Percentiles rank a stretch among this genome's conserved stretches.
These are phyloP conservation scores for Hypomesus transpacificus DNA, from an alignment of 2,113 vertebrate genomes.

Conservation along the genomic window DNA sequence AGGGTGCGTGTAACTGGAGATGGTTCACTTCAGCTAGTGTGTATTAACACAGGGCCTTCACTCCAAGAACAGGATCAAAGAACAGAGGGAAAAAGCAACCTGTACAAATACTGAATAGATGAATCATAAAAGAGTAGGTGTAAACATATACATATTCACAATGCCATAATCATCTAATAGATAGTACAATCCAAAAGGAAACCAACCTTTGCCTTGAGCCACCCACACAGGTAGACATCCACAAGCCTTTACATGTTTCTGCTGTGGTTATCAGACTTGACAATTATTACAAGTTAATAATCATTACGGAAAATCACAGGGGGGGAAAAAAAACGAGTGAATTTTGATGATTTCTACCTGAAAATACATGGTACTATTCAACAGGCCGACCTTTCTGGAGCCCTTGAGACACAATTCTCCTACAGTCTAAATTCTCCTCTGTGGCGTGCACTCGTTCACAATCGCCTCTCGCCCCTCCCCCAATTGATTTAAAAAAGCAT, in stretches of 20 bases:
- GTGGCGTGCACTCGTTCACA: not conserved
- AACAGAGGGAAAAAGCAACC: slow-evolving; percentile 48
- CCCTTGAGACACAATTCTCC: slow-evolving; percentile 43
- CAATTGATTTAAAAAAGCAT: not conserved
- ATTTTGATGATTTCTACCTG: slow-evolving; percentile 31
- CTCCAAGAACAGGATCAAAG: slow-evolving; percentile 18
- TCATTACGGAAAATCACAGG: slow-evolving; percentile 36
- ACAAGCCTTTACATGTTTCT: slow-evolving; percentile 33
- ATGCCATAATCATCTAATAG: slow-evolving; percentile 19
- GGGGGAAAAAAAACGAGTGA: not conserved
- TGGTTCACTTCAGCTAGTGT: slow-evolving; percentile 34
- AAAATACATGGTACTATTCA: slow-evolving; percentile 27
- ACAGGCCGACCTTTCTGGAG: slow-evolving; percentile 7
- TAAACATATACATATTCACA: slow-evolving; percentile 74
- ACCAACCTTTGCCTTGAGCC: slow-evolving; percentile 12
- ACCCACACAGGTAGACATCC: slow-evolving; percentile 25
- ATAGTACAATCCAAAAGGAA: slow-evolving; percentile 5
- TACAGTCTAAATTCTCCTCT: slow-evolving; percentile 8
- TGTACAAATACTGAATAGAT: slow-evolving; percentile 66
- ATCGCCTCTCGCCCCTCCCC: not conserved
- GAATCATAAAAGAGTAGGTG: slow-evolving; percentile 57
- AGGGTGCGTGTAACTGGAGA: slow-evolving; percentile 15
- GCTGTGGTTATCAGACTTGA: slow-evolving; percentile 14
- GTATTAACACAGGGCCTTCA: slow-evolving; percentile 41
- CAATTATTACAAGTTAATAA: slow-evolving; percentile 34